Evolutionary conservation across 2,113 vertebrate species (phyloP).

Genomic region (Entelurus aequoreus): DNA sequence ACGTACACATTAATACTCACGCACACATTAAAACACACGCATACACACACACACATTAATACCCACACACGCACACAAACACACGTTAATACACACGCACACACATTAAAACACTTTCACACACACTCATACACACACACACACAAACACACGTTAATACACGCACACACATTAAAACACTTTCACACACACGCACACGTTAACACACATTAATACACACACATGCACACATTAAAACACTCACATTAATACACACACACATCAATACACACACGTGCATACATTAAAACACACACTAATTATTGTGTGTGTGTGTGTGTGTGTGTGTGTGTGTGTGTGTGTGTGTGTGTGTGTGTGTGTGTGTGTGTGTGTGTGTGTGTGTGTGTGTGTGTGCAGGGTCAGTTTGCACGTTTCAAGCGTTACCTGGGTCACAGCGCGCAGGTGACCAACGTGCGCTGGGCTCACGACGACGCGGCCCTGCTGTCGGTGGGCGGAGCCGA

Average conservation of each 20-base stretch:
- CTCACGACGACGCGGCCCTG: slow-evolving; percentile 85
- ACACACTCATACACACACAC: too few relatives aligned
- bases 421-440: slow-evolving; percentile 93
- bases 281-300: background rate
- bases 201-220: background rate
- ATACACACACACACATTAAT: too few relatives aligned
- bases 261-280: too few relatives aligned
- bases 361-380: too few relatives aligned
- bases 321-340: background rate
- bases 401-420: slow-evolving; percentile 87
- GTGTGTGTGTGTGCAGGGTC: slow-evolving; percentile 71
- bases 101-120: too few relatives aligned
- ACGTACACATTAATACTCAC: too few relatives aligned
- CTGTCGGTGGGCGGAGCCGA: slow-evolving; percentile 91
- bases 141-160: too few relatives aligned
- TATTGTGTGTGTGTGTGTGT: too few relatives aligned
- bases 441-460: slow-evolving; percentile 89
- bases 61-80: too few relatives aligned
- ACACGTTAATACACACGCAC: too few relatives aligned
- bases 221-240: background rate
- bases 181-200: background rate
- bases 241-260: background rate
- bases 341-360: background rate
- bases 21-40: too few relatives aligned
- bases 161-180: slow-evolving; percentile 71